Base-by-base conservation (phyloP, 1,140 invertebrate species). In the Atta colombica region DNA sequence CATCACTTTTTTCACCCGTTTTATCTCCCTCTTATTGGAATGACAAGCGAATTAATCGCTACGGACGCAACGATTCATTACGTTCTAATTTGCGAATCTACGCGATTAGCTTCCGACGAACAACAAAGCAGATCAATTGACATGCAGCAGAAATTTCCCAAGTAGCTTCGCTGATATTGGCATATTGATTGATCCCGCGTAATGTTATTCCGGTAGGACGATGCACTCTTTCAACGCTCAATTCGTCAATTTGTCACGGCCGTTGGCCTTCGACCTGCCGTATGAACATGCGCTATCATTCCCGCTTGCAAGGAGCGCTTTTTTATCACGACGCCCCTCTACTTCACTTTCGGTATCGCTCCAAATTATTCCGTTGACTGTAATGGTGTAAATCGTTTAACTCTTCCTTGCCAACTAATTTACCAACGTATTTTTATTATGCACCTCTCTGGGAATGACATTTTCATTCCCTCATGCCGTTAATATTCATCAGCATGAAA, bases 401-500 rank as follows among this genome's bases (percentile, higher is more conserved):
- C 3, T n/a, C 39, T 4, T 35, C 6, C 55, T 12, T 21, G 21
- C 18, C 25, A 35, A 53, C 18, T 82, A 39, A 61, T 72, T 31
- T 55, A 6, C 2, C 18, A 5, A 18, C 16, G 45, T 45, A 31
- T 25, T 69, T 68, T 61, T 45, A 31, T 53, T 25, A 31, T 16
- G 28, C 31, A 8, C 25, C 51, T 49, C 55, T 21, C n/a, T 18
- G 1, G 39, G 6, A 61, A 28, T 4, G 25, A 8, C n/a, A 7
- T 58, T 39, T 60, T 60, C 39, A 10, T 31, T 49, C 60, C 8
- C 25, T 7, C n/a, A 49, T 53, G 14, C 2, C 69, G 61, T 84
- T 77, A 75, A 77, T 75, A 77, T 75, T 84, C 31, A 81, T 81
- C 51, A 84, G 55, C 6, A 4, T 35, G 12, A 84, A 51, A 84